Percentiles rank a stretch among this genome's conserved stretches.
phyloP scores from a whole-genome alignment of 1,140 invertebrate genomes.

The Conopomorpha cramerella region DNA sequence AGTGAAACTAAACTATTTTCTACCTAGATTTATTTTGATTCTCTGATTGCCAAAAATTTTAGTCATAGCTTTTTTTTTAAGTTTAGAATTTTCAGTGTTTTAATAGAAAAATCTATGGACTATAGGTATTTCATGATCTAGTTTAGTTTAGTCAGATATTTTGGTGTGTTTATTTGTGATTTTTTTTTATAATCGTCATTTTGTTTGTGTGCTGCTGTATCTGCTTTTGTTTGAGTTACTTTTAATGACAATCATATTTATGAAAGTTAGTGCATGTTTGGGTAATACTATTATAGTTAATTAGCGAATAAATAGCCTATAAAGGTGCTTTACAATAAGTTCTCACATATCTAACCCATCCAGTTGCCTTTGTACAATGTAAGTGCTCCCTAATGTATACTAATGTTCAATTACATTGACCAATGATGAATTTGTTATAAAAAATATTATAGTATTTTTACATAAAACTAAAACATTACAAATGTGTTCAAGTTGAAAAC shows the following conservation, averaged over 20 bases:
- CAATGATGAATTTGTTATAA: no score
- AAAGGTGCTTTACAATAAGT: slow-evolving; percentile 45
- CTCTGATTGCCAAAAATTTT: slow-evolving; percentile 55
- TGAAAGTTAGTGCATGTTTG: slow-evolving; percentile 40
- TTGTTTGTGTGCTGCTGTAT: slow-evolving; percentile 53
- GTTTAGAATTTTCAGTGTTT: slow-evolving; percentile 41
- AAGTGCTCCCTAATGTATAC: no score
- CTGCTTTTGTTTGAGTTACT: slow-evolving; percentile 38
- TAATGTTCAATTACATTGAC: no score
- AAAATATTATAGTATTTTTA: no score
- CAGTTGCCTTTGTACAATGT: slow-evolving; percentile 46
- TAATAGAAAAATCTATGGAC: slow-evolving; percentile 46
- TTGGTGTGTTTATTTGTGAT: slow-evolving; percentile 48
- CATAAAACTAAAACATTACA: no score
- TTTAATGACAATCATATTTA: slow-evolving; percentile 39
- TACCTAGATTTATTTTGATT: no score
- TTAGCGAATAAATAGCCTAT: slow-evolving; percentile 35
- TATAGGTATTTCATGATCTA: slow-evolving; percentile 47
- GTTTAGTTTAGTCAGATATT: slow-evolving; percentile 51
- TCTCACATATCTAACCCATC: slow-evolving; percentile 56
- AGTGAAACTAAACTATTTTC: no score
- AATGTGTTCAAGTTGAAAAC: no score
- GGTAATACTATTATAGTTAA: slow-evolving; percentile 22
- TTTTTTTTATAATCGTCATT: slow-evolving; percentile 25
- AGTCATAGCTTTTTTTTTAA: slow-evolving; percentile 33